Conservation (phyloP, 92 coral and sea anemone genomes). For the Porites rus region DNA sequence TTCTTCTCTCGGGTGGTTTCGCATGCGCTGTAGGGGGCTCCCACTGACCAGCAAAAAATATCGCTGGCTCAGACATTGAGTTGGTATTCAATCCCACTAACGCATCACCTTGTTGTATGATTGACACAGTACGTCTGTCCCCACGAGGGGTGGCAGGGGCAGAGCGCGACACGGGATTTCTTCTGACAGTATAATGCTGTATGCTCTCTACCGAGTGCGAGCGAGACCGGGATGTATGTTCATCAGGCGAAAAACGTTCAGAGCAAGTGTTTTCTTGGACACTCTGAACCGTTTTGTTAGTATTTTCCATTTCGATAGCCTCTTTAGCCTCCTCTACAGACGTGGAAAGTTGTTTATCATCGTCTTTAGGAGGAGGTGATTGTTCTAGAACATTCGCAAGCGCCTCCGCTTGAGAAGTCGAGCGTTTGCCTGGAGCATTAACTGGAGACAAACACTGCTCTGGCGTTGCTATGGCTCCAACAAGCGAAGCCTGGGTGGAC, state of each 20-base stretch:
- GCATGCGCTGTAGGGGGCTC: conserved; percentile 33
- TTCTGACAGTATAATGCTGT: conserved; percentile 8
- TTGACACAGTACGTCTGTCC: conserved; percentile 84
- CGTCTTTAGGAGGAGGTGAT: conserved; percentile 66
- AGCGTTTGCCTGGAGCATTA: conserved; percentile 63
- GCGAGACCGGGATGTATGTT: conserved; percentile 52
- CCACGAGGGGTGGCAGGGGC: conserved; percentile 99
- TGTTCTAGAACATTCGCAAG: conserved; percentile 93
- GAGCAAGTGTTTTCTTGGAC: conserved; percentile 42
- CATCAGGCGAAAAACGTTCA: conserved; percentile 64
- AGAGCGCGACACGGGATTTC: conserved; percentile 68
- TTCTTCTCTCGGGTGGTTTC: conserved; percentile 42
- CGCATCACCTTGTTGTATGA: conserved; percentile 67
- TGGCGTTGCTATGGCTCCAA: conserved; percentile 80
- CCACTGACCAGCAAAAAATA: conserved; percentile 65
- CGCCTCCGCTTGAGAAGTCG: conserved; percentile 96
- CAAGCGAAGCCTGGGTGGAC: conserved; percentile 31
- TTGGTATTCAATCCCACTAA: conserved; percentile 63
- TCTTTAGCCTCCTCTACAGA: conserved; percentile 87
- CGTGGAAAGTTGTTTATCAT: conserved; percentile 48
- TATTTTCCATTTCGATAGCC: conserved; percentile 70
- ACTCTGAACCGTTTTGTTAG: conserved; percentile 44
- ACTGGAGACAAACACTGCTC: conserved; percentile 85
- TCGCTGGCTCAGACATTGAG: conserved; percentile 94
- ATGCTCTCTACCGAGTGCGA: conserved; percentile 75